Conservation (phyloP, 1,140 invertebrate species). For the Microplitis mediator region DNA sequence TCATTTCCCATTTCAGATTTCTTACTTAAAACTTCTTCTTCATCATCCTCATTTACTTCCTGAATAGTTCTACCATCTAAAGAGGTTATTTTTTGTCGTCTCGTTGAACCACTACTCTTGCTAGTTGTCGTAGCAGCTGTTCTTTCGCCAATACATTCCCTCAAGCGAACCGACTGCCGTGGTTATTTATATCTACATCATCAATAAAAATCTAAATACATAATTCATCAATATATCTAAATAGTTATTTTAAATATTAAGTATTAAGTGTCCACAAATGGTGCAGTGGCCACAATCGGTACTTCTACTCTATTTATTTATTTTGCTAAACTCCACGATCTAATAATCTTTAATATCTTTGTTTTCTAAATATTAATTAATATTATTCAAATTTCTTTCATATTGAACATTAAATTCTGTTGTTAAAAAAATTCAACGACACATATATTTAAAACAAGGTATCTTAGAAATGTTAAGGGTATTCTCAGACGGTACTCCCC, state of each 20-base stretch:
- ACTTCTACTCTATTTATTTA: background rate
- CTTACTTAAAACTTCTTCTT: constrained; percentile 35
- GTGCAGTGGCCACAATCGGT: no score
- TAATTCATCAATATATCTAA: background rate
- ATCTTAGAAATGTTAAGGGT: no score
- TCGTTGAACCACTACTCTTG: background rate
- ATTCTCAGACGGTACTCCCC: no score
- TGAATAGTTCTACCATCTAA: constrained; percentile 43
- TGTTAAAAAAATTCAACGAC: no score
- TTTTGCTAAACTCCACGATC: background rate
- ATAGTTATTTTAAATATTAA: no score
- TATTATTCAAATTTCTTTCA: no score
- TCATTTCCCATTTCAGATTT: constrained; percentile 13
- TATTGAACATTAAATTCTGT: no score
- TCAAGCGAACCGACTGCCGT: constrained; percentile 50
- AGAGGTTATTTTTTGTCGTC: constrained; percentile 31
- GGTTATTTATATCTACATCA: constrained; percentile 59
- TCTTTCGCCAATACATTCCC: constrained; percentile 44
- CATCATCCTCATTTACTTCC: constrained; percentile 41
- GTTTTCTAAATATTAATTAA: no score
- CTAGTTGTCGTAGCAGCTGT: constrained; percentile 8
- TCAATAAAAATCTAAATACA: constrained; percentile 11
- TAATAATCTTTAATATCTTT: no score
- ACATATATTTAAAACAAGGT: no score
- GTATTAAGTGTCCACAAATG: no score